Percentiles rank a stretch among this genome's conserved stretches.
Evolutionary conservation across 2,797 vertebrate species (phyloP).

Genomic region (Poecilia picta): DNA sequence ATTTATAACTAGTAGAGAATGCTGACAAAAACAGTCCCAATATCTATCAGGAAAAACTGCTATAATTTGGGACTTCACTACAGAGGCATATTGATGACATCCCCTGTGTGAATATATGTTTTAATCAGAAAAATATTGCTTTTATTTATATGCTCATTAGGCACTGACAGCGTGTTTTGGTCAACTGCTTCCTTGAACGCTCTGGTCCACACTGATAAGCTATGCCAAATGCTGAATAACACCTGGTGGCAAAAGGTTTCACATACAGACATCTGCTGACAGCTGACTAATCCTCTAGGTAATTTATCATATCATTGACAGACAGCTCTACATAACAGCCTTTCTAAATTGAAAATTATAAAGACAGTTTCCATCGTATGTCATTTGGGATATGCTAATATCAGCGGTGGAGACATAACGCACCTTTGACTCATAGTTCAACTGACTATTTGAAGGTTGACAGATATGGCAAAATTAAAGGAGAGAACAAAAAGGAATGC

Average conservation of each 20-base stretch:
- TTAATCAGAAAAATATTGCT: background rate
- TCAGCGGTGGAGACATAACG: background rate
- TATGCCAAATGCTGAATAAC: conserved; percentile 37
- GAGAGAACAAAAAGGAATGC: conserved; percentile 2
- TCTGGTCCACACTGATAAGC: conserved; percentile 21
- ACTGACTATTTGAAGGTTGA: background rate
- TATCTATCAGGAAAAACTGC: background rate
- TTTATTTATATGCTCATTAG: conserved; percentile 1
- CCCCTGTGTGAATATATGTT: background rate
- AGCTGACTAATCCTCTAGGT: conserved; percentile 39
- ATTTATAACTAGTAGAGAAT: background rate
- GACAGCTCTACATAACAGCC: conserved; percentile 13
- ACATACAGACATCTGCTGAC: conserved; percentile 44
- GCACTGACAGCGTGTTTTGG: conserved; percentile 18
- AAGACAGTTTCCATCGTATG: background rate
- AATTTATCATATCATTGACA: conserved; percentile 43
- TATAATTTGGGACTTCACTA: background rate
- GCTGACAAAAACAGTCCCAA: background rate
- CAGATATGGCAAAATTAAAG: background rate
- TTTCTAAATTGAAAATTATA: background rate
- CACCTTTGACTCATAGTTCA: conserved; percentile 1
- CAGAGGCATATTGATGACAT: background rate
- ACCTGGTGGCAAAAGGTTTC: conserved; percentile 42
- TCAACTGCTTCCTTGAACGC: conserved; percentile 13
- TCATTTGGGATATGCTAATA: conserved; percentile 1